Conservation (phyloP, 1,140 invertebrate species). For the Hermetia illucens region DNA sequence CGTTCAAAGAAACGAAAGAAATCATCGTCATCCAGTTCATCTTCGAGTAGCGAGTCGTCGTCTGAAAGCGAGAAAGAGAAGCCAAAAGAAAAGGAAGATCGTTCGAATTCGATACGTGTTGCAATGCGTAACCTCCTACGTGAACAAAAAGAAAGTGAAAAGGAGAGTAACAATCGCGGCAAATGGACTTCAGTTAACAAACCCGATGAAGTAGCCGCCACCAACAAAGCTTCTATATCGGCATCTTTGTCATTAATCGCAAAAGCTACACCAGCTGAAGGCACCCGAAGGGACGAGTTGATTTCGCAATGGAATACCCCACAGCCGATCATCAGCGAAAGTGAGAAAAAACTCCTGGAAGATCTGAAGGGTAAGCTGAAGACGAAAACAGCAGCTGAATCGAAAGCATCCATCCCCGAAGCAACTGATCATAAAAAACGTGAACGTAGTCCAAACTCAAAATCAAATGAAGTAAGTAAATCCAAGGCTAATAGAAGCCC, state of each 20-base stretch:
- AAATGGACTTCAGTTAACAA: slow-evolving; percentile 20
- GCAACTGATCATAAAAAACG: slow-evolving; percentile 14
- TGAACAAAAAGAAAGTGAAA: slow-evolving; percentile 29
- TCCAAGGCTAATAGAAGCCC: neutral
- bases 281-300: slow-evolving; percentile 32
- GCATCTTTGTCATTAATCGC: too few species aligned
- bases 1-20: slow-evolving; percentile 31
- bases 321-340: slow-evolving; percentile 38
- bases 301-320: slow-evolving; percentile 46
- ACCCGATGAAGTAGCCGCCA: too few species aligned
- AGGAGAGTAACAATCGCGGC: slow-evolving; percentile 23
- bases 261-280: slow-evolving; percentile 16
- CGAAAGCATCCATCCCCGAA: slow-evolving; percentile 6
- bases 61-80: slow-evolving; percentile 35
- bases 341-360: slow-evolving; percentile 41
- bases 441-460: slow-evolving; percentile 8
- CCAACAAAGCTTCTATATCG: too few species aligned
- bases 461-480: neutral
- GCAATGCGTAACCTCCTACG: slow-evolving; percentile 49
- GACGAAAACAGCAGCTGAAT: slow-evolving; percentile 14
- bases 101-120: slow-evolving; percentile 45
- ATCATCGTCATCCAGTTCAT: slow-evolving; percentile 13
- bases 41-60: slow-evolving; percentile 19
- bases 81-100: slow-evolving; percentile 33
- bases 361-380: slow-evolving; percentile 38